A percentile compares a stretch with the other conserved stretches of the same genome.
phyloP scores from a whole-genome alignment of 2,797 vertebrate genomes.

The Tolypeutes matacus region DNA sequence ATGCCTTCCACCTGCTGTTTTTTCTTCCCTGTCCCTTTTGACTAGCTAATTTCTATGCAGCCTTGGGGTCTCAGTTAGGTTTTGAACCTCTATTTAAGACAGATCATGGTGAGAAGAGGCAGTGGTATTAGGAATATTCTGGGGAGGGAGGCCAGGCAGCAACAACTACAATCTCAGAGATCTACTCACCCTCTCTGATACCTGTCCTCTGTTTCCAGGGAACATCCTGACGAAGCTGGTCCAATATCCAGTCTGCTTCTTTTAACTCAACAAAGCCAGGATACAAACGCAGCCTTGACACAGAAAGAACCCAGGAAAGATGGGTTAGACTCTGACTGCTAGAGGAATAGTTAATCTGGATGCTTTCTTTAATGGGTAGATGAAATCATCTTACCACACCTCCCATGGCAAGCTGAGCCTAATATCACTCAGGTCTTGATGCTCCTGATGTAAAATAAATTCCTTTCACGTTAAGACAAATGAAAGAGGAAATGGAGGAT shows the following conservation, averaged over 20 bases:
- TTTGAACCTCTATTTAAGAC: neutral
- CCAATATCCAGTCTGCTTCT: slow-evolving; percentile 95
- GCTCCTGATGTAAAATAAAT: neutral
- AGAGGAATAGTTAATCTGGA: neutral
- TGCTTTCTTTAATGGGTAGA: neutral
- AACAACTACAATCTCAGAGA: neutral
- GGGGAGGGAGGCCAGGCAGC: neutral
- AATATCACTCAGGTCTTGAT: neutral
- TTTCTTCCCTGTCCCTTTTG: neutral
- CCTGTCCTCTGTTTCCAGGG: slow-evolving; percentile 97
- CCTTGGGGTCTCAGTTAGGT: neutral
- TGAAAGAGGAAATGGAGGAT: neutral
- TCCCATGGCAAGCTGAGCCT: neutral
- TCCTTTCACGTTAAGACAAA: neutral
- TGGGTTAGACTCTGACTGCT: neutral
- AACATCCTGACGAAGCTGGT: slow-evolving; percentile 92
- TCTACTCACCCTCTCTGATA: slow-evolving; percentile 87
- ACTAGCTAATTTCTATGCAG: neutral
- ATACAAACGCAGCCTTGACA: slow-evolving; percentile 90
- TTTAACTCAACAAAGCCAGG: slow-evolving; percentile 92
- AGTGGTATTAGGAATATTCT: neutral
- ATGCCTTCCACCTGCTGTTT: neutral
- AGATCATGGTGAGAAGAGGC: neutral
- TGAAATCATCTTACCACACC: neutral
- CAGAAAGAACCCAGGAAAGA: slow-evolving; percentile 43